phyloP scores from a whole-genome alignment of 2,797 vertebrate genomes.

The Protosalanx chinensis region DNA sequence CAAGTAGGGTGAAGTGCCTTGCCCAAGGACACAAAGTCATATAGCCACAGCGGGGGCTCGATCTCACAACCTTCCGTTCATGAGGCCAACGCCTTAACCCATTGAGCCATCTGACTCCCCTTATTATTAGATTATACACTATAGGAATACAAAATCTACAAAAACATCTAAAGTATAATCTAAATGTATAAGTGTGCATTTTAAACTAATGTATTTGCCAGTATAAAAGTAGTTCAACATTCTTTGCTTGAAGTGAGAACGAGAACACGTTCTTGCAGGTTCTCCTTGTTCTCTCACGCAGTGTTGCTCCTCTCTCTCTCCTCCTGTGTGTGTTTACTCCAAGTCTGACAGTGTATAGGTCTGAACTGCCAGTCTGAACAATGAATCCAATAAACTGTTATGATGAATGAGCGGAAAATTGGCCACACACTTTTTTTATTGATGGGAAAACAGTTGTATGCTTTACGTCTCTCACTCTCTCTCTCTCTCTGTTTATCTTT shows the following conservation, averaged over 20 bases:
- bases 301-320: constrained; percentile 18
- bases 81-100: no score
- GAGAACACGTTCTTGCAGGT: neutral
- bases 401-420: constrained; percentile 74
- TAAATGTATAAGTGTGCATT: neutral
- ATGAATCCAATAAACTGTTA: constrained; percentile 66
- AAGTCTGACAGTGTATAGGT: constrained; percentile 64
- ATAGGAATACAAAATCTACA: no score
- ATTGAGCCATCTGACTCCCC: no score
- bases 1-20: no score
- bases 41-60: no score
- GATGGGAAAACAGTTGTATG: constrained; percentile 43
- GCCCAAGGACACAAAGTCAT: no score
- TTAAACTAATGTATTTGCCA: neutral
- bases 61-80: no score
- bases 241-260: neutral
- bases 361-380: constrained; percentile 62
- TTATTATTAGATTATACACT: no score
- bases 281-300: constrained; percentile 8
- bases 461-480: constrained; percentile 34
- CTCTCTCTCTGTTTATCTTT: neutral
- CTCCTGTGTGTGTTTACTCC: constrained; percentile 56
- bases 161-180: neutral
- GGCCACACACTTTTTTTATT: constrained; percentile 58
- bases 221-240: neutral